Percentiles rank a stretch among this genome's conserved stretches.
These are phyloP conservation scores for Eurois occulta DNA, from an alignment of 2,888 invertebrate genomes.

Conservation along the genomic window DNA sequence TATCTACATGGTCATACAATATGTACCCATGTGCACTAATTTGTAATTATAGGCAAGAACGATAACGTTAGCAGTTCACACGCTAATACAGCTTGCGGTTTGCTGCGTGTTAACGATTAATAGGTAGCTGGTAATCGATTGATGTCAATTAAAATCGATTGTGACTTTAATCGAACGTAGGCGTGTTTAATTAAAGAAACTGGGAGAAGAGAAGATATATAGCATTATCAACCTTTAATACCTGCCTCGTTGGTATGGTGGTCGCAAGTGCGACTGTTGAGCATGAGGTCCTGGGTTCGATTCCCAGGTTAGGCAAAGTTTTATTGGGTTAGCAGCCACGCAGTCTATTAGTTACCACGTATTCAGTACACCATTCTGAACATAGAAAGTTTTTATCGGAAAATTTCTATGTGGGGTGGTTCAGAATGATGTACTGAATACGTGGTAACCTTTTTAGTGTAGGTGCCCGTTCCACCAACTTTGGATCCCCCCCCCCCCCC, in stretches of 20 bases:
- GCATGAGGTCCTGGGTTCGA: neutral
- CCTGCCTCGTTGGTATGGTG: neutral
- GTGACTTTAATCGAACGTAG: slow-evolving; percentile 18
- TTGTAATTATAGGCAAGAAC: slow-evolving; percentile 35
- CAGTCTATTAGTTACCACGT: no score
- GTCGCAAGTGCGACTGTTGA: neutral
- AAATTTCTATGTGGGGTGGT: no score
- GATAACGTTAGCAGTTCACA: slow-evolving; percentile 27
- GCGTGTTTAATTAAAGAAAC: slow-evolving; percentile 12
- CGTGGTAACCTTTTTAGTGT: no score
- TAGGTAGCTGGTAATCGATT: slow-evolving; percentile 37
- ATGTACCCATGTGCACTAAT: slow-evolving; percentile 29
- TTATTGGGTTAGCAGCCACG: neutral
- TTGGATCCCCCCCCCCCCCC: no score
- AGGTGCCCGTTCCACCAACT: no score
- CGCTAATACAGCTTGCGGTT: slow-evolving; percentile 27
- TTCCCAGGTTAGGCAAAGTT: neutral
- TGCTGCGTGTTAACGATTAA: slow-evolving; percentile 32
- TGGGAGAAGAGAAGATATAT: neutral
- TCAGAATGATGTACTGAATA: no score
- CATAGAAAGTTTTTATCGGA: no score
- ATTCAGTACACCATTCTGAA: no score
- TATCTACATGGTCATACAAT: neutral
- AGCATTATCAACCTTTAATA: neutral
- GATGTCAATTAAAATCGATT: slow-evolving; percentile 29